Base-by-base conservation (phyloP, 2,113 vertebrate species). In the Zosterops borbonicus region DNA sequence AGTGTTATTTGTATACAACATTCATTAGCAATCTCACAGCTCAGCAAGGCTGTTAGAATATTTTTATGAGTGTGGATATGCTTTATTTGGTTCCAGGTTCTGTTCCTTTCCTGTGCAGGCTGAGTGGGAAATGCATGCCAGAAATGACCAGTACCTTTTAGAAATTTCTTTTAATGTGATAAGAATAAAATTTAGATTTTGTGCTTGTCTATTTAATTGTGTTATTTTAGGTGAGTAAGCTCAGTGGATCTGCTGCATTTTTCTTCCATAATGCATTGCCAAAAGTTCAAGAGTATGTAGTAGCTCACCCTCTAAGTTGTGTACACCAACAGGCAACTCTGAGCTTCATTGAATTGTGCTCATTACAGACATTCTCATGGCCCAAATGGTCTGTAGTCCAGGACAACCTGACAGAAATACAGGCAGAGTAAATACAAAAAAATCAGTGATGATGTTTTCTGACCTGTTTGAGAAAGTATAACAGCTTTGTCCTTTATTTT, bases 11-110 rank as follows among this genome's bases (percentile, higher is more conserved):
- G 20, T 62, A 23, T 24, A 44, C n/a, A 37, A 12, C 12, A 23
- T 68, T 62, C 35, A 52, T 82, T 69, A 83, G 31, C 50, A 73
- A 39, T 86, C 64, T 95, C 68, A 58, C 81, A 73, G 31, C 31
- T 94, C 71, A 58, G 70, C n/a, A 67, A 64, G 73, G 44, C 52
- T 29, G 55, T 83, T 68, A 68, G 37, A 41, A 29, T 78, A 71
- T 83, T 94, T 78, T 91, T 92, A 0, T 83, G 94, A 83, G 49
- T 41, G 62, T 37, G n/a, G 37, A 75, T 88, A 59, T 85, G 22
- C 88, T 93, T 87, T 73, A 82, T 74, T 91, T 96, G 44, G 42
- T 96, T 68, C 82, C 44, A 60, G 65, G n/a, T 90, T 76, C 42
- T 84, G 56, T 88, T 80, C 50, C 33, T 74, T 70, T 89, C 78